Evolutionary conservation across 37 sponge, comb jelly and placozoan genomes (phyloP).

Genomic region (Aphrocallistes beatrix): DNA sequence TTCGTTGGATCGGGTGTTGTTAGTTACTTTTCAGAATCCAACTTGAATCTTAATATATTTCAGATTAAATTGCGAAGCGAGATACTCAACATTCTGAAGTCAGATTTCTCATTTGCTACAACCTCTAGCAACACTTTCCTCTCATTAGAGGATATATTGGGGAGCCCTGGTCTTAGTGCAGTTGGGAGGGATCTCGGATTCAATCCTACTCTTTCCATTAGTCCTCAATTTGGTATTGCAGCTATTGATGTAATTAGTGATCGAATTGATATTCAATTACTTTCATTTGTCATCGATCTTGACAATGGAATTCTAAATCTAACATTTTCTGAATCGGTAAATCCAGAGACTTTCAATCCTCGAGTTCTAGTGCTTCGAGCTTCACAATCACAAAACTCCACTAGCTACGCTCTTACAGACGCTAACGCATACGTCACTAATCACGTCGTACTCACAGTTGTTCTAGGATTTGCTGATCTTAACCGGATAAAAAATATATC

Average conservation of each 20-base stretch:
- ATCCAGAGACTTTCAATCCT: conserved; percentile 44
- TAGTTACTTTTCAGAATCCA: neutral
- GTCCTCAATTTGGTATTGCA: neutral
- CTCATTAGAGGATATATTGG: conserved; percentile 20
- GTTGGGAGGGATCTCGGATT: neutral
- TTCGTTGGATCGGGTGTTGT: neutral
- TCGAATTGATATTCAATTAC: neutral
- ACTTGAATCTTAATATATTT: conserved; percentile 21
- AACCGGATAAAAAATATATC: conserved; percentile 15
- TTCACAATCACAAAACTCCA: neutral
- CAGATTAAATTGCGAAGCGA: conserved; percentile 31
- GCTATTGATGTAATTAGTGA: neutral
- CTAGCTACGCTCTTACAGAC: neutral
- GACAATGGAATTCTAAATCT: conserved; percentile 34
- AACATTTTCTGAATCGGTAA: conserved; percentile 55
- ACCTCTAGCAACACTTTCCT: conserved; percentile 40
- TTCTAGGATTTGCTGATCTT: neutral
- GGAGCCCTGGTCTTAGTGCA: neutral
- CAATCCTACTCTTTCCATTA: neutral
- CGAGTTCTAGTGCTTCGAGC: conserved; percentile 7
- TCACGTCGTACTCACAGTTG: neutral
- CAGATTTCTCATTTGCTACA: conserved; percentile 33
- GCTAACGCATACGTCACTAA: neutral
- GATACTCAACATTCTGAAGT: conserved; percentile 33
- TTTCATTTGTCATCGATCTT: conserved; percentile 46